A percentile compares a stretch with the other conserved stretches of the same genome.
Conservation (phyloP, 2,797 vertebrate genomes). For the Choloepus didactylus region DNA sequence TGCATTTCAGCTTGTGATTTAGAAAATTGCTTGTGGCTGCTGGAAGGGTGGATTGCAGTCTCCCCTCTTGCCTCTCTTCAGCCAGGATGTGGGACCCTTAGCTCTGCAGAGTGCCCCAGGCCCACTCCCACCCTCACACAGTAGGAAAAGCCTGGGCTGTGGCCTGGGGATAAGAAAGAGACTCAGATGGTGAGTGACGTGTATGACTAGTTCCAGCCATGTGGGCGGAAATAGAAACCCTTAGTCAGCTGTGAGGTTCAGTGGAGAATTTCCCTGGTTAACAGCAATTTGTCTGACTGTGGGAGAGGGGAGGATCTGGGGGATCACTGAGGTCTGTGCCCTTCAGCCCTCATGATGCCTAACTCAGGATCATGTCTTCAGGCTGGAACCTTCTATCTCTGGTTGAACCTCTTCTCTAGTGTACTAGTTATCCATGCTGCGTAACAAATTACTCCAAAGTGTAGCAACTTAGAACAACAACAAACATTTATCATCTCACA, state of each 20-base stretch:
- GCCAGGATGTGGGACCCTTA: background rate
- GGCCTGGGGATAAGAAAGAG: background rate
- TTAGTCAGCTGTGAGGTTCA: conserved; percentile 54
- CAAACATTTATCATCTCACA: background rate
- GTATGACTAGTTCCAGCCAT: background rate
- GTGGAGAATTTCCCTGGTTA: conserved; percentile 23
- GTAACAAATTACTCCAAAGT: background rate
- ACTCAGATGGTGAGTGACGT: background rate
- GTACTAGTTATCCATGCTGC: background rate
- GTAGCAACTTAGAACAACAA: background rate
- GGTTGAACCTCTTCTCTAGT: background rate
- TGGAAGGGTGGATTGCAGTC: too few species aligned
- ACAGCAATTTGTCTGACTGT: background rate
- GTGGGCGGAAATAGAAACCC: conserved; percentile 32
- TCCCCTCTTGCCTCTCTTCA: background rate
- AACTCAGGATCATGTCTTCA: background rate
- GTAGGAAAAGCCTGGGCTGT: background rate
- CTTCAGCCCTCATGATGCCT: background rate
- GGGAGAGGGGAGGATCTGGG: background rate
- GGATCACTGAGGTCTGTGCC: background rate
- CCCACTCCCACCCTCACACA: rapidly evolving
- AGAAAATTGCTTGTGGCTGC: background rate
- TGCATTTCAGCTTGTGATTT: background rate
- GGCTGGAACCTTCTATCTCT: background rate
- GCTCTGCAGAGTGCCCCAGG: background rate